These are phyloP conservation scores for Molanna angustata DNA, from an alignment of 2,888 invertebrate species.

Conservation along the genomic window DNA sequence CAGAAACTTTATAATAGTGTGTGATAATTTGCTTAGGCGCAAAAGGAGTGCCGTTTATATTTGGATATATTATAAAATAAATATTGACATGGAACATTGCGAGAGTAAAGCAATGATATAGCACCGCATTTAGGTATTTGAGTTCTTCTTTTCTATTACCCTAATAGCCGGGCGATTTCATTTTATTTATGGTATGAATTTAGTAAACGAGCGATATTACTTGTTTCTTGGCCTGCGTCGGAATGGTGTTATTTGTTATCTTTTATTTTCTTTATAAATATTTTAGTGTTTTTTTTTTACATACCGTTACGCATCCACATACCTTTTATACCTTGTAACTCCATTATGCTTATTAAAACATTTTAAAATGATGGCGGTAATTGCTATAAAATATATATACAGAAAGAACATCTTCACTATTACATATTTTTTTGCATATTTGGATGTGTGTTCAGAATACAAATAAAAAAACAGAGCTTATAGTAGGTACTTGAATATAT, in stretches of 20 bases:
- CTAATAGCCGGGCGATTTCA: conserved; percentile 34
- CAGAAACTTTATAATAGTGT: too few relatives aligned
- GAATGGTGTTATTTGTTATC: conserved; percentile 33
- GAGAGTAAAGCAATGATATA: conserved; percentile 4
- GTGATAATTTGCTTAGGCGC: too few relatives aligned
- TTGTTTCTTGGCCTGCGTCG: conserved; percentile 32
- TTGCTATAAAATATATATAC: too few relatives aligned
- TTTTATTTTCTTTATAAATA: conserved; percentile 33
- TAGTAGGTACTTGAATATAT: too few relatives aligned
- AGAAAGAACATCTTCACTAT: too few relatives aligned
- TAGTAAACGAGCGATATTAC: conserved; percentile 34
- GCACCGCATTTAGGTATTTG: conserved; percentile 27
- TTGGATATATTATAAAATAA: too few relatives aligned
- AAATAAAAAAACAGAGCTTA: too few relatives aligned
- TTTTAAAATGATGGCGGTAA: conserved; percentile 12
- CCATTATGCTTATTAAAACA: conserved; percentile 18
- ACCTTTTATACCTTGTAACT: conserved; percentile 12
- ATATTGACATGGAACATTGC: not conserved
- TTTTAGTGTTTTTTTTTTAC: conserved; percentile 27
- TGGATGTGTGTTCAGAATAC: too few relatives aligned
- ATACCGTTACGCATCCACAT: conserved; percentile 8
- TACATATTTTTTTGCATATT: too few relatives aligned
- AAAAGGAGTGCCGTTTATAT: too few relatives aligned
- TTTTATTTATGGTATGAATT: conserved; percentile 34
- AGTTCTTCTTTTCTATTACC: conserved; percentile 32